phyloP scores from a whole-genome alignment of 2,888 invertebrate genomes.

The Onchidella celtica region DNA sequence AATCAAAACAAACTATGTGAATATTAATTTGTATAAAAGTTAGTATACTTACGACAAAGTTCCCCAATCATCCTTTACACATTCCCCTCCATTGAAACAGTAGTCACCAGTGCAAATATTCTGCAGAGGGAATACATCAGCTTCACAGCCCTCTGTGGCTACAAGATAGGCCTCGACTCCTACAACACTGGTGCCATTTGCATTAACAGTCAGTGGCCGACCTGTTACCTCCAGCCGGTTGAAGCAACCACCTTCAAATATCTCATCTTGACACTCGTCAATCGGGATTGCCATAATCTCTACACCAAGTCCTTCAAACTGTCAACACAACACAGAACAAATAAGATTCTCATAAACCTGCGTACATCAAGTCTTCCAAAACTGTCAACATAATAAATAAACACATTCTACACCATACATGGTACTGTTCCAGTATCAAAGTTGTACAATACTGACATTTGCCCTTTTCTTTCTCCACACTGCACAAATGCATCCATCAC shows the following conservation, averaged over 20 bases:
- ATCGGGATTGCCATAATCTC: constrained; percentile 99
- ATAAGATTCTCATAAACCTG: background rate
- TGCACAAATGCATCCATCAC: too few relatives aligned
- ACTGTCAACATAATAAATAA: too few relatives aligned
- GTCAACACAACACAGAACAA: constrained; percentile 41
- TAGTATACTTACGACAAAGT: constrained; percentile 65
- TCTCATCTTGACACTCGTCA: constrained; percentile 82
- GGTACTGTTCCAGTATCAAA: too few relatives aligned
- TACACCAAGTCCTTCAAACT: constrained; percentile 96
- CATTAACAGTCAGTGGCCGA: constrained; percentile 89
- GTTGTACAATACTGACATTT: too few relatives aligned
- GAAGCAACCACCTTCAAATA: constrained; percentile 91
- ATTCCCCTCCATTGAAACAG: constrained; percentile 97
- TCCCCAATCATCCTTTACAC: constrained; percentile 83
- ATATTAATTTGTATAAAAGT: too few relatives aligned
- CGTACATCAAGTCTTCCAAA: too few relatives aligned
- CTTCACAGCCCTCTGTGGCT: constrained; percentile 85
- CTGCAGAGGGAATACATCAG: constrained; percentile 87
- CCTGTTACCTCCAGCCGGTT: constrained; percentile 87
- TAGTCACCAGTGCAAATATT: constrained; percentile 86
- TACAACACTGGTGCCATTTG: constrained; percentile 97
- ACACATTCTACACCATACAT: too few relatives aligned
- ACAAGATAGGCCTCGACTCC: constrained; percentile 96
- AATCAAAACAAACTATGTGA: too few relatives aligned
- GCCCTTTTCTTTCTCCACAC: too few relatives aligned